Percentiles rank a stretch among this genome's conserved stretches.
Conservation (phyloP, 2,113 vertebrate genomes). For the Pachycephala philippinensis region DNA sequence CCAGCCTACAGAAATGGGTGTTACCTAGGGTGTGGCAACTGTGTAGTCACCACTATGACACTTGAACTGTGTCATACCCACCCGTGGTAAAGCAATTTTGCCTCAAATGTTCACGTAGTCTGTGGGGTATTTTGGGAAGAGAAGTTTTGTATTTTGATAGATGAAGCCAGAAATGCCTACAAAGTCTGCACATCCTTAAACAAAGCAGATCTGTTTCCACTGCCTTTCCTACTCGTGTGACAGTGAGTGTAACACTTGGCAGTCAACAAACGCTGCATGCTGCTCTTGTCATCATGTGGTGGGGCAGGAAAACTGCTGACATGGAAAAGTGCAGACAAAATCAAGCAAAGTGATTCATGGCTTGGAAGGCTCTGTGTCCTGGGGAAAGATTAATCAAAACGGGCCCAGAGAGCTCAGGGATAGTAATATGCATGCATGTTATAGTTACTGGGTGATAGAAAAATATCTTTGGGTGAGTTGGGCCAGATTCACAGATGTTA, state of each 20-base stretch:
- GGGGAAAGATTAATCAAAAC: constrained; percentile 53
- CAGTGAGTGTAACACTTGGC: constrained; percentile 28
- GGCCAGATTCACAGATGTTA: background rate
- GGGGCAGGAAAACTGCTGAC: constrained; percentile 57
- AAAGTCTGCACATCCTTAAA: background rate
- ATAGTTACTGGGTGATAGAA: constrained; percentile 44
- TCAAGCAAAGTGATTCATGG: constrained; percentile 46
- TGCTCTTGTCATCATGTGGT: constrained; percentile 48
- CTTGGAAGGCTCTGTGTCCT: constrained; percentile 42
- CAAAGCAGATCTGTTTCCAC: background rate
- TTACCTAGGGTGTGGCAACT: background rate
- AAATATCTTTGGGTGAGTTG: constrained; percentile 7
- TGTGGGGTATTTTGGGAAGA: background rate
- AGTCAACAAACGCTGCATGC: background rate
- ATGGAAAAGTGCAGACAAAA: constrained; percentile 52
- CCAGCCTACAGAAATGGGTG: background rate
- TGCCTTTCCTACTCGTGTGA: constrained; percentile 9
- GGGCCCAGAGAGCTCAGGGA: background rate
- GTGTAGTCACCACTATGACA: background rate
- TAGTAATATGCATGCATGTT: background rate
- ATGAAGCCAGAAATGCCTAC: background rate
- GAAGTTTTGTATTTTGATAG: background rate
- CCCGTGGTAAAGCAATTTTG: background rate
- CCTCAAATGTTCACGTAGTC: background rate
- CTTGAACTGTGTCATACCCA: background rate